A percentile compares a stretch with the other conserved stretches of the same genome.
Evolutionary conservation across 2,888 invertebrate species (phyloP).

Genomic region (Ophonus ardosiacus): DNA sequence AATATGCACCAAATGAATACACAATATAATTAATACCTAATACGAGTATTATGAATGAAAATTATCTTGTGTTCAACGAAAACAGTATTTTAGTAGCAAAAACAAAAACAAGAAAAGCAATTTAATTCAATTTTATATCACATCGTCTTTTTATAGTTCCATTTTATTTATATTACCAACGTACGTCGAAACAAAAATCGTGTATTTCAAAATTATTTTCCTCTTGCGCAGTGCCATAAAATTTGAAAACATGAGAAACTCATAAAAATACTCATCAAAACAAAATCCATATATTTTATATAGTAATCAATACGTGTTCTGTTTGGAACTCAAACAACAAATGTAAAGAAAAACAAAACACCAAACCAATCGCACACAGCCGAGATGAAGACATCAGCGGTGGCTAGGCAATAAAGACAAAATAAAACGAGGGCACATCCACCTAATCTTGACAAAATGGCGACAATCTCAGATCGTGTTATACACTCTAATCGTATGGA

Average conservation of each 20-base stretch:
- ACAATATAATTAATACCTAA: too few relatives aligned
- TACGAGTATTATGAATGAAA: too few relatives aligned
- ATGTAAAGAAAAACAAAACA: constrained; percentile 28
- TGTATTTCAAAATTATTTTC: background rate
- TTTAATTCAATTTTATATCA: background rate
- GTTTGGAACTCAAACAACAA: constrained; percentile 13
- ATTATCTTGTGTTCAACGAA: too few relatives aligned
- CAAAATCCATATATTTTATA: constrained; percentile 33
- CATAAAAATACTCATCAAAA: constrained; percentile 23
- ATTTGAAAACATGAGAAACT: constrained; percentile 10
- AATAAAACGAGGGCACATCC: constrained; percentile 40
- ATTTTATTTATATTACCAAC: background rate
- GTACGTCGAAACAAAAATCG: background rate
- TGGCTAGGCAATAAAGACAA: constrained; percentile 35
- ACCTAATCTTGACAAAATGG: constrained; percentile 53
- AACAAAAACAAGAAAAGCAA: background rate
- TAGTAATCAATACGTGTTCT: constrained; percentile 18
- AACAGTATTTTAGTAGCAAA: background rate
- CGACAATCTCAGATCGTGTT: constrained; percentile 30
- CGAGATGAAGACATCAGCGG: constrained; percentile 15
- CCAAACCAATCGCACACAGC: constrained; percentile 28
- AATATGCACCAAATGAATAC: too few relatives aligned
- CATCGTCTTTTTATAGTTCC: background rate
- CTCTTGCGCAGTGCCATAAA: background rate
- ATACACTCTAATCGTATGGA: constrained; percentile 18